phyloP scores from a whole-genome alignment of 2,113 vertebrate species.

The Psittacula cyanocephala region DNA sequence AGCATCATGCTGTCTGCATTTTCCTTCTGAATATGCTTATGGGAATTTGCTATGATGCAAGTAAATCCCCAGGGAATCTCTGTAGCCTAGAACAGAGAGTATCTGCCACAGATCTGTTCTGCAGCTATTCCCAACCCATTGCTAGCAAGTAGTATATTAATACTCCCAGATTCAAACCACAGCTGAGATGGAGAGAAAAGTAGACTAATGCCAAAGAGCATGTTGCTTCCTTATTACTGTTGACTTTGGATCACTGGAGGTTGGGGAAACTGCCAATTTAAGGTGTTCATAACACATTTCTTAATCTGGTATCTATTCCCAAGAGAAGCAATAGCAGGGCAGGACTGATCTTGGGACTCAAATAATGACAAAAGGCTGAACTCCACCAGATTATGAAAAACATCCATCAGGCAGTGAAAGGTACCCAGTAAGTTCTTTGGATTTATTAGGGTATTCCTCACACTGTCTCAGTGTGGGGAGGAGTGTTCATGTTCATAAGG shows the following conservation, averaged over 20 bases:
- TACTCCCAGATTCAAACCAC: not conserved
- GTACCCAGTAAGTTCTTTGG: not conserved
- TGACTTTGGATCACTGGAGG: not conserved
- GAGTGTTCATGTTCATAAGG: not conserved
- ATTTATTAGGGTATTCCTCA: not conserved
- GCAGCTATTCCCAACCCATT: not conserved
- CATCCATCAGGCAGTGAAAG: not conserved
- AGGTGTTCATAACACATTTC: not conserved
- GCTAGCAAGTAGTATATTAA: not conserved
- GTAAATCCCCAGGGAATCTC: not conserved
- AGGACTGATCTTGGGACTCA: not conserved
- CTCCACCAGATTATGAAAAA: not conserved
- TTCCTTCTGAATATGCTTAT: not conserved
- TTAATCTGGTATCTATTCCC: not conserved
- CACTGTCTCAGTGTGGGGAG: not conserved
- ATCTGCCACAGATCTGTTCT: not conserved
- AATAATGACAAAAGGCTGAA: not conserved
- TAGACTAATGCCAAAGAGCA: not conserved
- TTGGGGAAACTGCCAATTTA: not conserved
- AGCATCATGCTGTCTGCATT: not conserved
- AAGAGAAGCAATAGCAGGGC: not conserved
- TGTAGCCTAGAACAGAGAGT: not conserved
- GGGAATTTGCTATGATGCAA: not conserved
- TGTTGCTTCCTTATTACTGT: not conserved
- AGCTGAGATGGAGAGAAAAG: not conserved